Conservation (phyloP, 2,888 invertebrate genomes). For the Anarsia innoxiella region DNA sequence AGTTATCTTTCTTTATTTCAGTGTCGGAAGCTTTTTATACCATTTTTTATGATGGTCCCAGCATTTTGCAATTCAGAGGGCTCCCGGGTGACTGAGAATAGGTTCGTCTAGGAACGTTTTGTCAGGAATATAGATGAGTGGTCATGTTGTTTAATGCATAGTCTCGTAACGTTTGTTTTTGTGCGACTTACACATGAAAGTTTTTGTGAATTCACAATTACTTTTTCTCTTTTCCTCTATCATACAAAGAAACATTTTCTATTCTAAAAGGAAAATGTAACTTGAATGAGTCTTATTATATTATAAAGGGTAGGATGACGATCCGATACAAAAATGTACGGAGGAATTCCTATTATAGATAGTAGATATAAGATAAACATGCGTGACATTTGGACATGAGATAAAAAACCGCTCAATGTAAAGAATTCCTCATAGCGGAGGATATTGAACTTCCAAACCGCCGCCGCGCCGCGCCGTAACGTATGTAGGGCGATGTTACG, state of each 20-base stretch:
- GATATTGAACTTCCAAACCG: slow-evolving; percentile 1
- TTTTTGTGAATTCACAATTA: background rate
- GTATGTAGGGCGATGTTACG: background rate
- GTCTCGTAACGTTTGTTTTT: slow-evolving; percentile 19
- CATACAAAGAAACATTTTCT: too few relatives aligned
- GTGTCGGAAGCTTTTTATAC: slow-evolving; percentile 35
- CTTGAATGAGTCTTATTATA: too few relatives aligned
- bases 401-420: slow-evolving; percentile 1
- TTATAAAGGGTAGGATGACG: slow-evolving; percentile 4
- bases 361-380: slow-evolving; percentile 7
- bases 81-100: slow-evolving; percentile 31
- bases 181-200: slow-evolving; percentile 2
- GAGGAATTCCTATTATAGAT: slow-evolving; percentile 9
- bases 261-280: too few relatives aligned
- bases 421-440: slow-evolving; percentile 1
- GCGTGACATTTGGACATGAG: slow-evolving; percentile 6
- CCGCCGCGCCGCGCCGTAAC: background rate
- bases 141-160: slow-evolving; percentile 32
- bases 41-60: slow-evolving; percentile 40
- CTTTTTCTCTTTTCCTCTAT: too few relatives aligned
- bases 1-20: too few relatives aligned
- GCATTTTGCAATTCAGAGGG: slow-evolving; percentile 55
- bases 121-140: slow-evolving; percentile 37
- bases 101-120: slow-evolving; percentile 34
- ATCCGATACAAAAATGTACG: slow-evolving; percentile 3